Base-by-base conservation (phyloP, 2,888 invertebrate genomes). In the Heliconius cydno region DNA sequence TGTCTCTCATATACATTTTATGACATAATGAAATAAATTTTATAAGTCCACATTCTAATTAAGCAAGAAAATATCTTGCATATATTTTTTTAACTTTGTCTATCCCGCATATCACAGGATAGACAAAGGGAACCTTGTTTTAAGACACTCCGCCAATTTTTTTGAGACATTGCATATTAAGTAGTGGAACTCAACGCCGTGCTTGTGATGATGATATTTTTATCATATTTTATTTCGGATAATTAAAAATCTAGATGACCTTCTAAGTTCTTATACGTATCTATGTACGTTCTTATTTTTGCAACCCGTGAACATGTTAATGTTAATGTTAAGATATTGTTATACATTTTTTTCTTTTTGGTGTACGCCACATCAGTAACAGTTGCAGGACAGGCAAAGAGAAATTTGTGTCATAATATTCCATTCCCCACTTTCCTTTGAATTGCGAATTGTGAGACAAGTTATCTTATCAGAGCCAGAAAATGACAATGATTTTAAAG, bases 31-130 rank as follows among this genome's bases (percentile, higher is more conserved):
- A 38, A 41, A 41, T 46, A 41, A 41, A 70, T 25, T 41, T 28
- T 70, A 70, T 41, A 22, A 41, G 41, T 70, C 25, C n/a, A 70
- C 70, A 70, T 70, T 70, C n/a, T 70, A 41, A 60, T 60, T 60
- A n/a, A 60, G 60, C n/a, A 60, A 60, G 60, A 60, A 60, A n/a
- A 60, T 60, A 60, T 60, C 1, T 52, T 52, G 19, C 19, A 5
- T 52, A 52, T 52, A 5, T 52, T 9, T n/a, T 60, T 60, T n/a
- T 60, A 12, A 1, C 10, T 60, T 60, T 10, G 9, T n/a, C 2
- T n/a, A 52, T 52, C 52, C 52, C 52, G 52, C 52, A 52, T 6
- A 52, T 19, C 12, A 19, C 52, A 52, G 22, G 7, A 12, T 22
- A 3, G 10, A 1, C n/a, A 60, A 22, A n/a, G 60, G n/a, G 1